phyloP scores from a whole-genome alignment of 2,888 invertebrate genomes.

The Synanthedon andrenaeformis region DNA sequence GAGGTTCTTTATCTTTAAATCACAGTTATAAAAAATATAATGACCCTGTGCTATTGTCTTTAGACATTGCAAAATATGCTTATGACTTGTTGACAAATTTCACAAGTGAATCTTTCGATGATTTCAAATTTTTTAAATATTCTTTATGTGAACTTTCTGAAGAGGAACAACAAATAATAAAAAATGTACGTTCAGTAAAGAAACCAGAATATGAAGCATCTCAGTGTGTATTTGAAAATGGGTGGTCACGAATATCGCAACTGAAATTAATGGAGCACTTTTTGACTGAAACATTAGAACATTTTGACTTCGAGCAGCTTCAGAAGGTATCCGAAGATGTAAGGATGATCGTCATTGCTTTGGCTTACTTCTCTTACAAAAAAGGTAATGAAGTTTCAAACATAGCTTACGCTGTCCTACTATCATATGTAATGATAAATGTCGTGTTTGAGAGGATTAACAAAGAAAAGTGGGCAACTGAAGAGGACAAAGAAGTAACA shows the following conservation, averaged over 20 bases:
- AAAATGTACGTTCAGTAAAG: conserved; percentile 4
- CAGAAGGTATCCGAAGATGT: conserved; percentile 14
- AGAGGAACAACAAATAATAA: not conserved
- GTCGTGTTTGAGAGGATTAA: conserved; percentile 9
- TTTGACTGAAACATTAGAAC: conserved; percentile 9
- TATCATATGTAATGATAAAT: conserved; percentile 21
- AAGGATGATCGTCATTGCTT: conserved; percentile 19
- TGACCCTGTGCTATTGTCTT: conserved; percentile 14
- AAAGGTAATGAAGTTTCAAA: conserved; percentile 9
- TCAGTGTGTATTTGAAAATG: conserved; percentile 24
- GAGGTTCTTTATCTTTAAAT: conserved; percentile 10
- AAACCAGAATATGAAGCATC: conserved; percentile 17
- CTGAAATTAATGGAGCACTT: conserved; percentile 17
- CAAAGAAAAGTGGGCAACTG: not conserved
- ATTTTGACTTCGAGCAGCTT: conserved; percentile 11
- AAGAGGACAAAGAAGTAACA: not conserved
- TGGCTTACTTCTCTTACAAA: conserved; percentile 21
- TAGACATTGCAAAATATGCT: conserved; percentile 26
- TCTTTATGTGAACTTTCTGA: not conserved
- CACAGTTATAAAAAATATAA: conserved; percentile 12
- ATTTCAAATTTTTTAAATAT: not conserved
- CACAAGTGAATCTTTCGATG: conserved; percentile 5
- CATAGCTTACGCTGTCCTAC: conserved; percentile 18
- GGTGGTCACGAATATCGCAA: conserved; percentile 14
- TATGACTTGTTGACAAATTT: conserved; percentile 26